Conservation (phyloP, 2,113 vertebrate genomes). For the Actenoides lindsayi region DNA sequence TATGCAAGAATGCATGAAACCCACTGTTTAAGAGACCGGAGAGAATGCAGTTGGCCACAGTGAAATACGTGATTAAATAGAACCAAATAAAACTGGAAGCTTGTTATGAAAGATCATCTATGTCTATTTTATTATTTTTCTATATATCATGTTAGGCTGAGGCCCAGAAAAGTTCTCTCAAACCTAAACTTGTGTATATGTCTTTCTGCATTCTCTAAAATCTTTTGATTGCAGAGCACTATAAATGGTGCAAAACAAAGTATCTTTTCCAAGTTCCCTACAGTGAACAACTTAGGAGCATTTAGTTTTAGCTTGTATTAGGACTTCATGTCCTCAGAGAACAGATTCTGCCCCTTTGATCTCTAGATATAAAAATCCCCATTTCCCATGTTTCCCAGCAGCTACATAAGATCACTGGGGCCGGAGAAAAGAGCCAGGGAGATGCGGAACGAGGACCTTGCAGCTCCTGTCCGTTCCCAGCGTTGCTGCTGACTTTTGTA, state of each 20-base stretch:
- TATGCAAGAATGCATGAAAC: constrained; percentile 64
- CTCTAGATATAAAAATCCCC: constrained; percentile 17
- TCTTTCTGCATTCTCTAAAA: background rate
- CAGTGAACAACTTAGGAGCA: constrained; percentile 2
- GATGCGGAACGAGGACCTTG: fast-evolving
- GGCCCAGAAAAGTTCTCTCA: background rate
- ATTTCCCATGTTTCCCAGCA: background rate
- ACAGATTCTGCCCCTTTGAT: constrained; percentile 38
- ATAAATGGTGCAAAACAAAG: constrained; percentile 22
- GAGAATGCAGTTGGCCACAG: background rate
- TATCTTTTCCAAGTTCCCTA: constrained; percentile 37
- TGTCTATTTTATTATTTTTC: background rate
- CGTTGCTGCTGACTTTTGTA: background rate
- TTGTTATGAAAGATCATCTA: background rate
- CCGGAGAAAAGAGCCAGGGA: background rate
- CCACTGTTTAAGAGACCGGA: constrained; percentile 27
- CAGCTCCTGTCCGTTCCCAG: background rate
- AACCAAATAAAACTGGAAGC: constrained; percentile 10
- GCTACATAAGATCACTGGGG: background rate
- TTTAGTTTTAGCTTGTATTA: constrained; percentile 4
- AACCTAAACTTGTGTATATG: background rate
- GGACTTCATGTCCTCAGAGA: background rate
- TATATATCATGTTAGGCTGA: background rate
- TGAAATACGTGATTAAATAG: background rate
- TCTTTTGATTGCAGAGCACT: background rate